Conservation (phyloP, 2,797 vertebrate genomes). For the Pantherophis alleghaniensis region DNA sequence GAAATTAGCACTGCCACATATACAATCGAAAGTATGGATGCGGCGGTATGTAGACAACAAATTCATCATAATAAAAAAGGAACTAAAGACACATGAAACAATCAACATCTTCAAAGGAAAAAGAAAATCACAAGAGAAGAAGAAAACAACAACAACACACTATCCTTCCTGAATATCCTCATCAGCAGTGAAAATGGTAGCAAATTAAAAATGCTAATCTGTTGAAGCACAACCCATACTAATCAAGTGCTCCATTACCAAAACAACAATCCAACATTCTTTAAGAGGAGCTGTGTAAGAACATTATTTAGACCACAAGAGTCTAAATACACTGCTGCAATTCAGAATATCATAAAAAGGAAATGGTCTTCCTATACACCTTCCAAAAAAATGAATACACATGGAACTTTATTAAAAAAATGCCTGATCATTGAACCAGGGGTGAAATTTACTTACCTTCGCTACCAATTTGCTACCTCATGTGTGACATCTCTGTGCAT, state of each 20-base stretch:
- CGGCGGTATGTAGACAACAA: neutral
- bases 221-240: neutral
- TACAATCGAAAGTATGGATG: neutral
- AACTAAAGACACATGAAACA: neutral
- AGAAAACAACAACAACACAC: neutral
- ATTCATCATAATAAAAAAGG: neutral
- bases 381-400: neutral
- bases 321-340: neutral
- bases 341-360: neutral
- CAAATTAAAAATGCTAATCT: neutral
- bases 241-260: neutral
- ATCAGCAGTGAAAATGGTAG: neutral
- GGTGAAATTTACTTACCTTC: no score
- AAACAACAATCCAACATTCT: neutral
- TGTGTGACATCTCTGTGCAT: no score
- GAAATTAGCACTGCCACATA: neutral
- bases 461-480: no score
- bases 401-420: neutral
- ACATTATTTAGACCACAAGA: neutral
- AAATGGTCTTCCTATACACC: neutral
- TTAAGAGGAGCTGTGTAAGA: neutral
- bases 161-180: neutral
- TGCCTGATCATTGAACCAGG: neutral
- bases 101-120: neutral
- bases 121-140: neutral